These are phyloP conservation scores for Sarcoramphus papa DNA, from an alignment of 2,797 vertebrate species.

Conservation along the genomic window DNA sequence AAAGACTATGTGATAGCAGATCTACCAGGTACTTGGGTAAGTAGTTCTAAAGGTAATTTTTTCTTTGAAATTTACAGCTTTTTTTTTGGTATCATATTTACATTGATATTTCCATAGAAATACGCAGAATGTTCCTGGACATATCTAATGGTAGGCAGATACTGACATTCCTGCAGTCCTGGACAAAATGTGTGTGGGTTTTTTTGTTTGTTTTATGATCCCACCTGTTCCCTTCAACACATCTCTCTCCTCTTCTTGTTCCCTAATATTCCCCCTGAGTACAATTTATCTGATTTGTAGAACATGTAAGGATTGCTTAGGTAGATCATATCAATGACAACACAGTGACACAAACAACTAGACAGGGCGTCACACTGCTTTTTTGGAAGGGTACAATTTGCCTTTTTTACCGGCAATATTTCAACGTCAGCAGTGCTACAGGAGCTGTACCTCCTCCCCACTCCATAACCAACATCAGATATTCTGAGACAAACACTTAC, in stretches of 20 bases:
- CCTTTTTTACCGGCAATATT: background rate
- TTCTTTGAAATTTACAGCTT: background rate
- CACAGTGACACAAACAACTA: background rate
- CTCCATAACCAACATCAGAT: accelerated
- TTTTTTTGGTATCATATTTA: background rate
- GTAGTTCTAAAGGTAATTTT: background rate
- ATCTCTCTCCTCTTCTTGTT: background rate
- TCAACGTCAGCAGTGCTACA: background rate
- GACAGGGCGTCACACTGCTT: background rate
- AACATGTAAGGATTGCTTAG: background rate
- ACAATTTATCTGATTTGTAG: background rate
- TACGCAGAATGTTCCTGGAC: background rate
- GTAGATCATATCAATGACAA: background rate
- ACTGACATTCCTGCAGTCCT: background rate
- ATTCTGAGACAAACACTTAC: background rate
- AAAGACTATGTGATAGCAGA: background rate
- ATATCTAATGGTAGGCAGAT: background rate
- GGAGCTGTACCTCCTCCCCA: background rate
- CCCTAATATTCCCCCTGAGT: background rate
- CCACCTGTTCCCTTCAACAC: background rate
- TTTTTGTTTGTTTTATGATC: background rate
- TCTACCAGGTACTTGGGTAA: background rate
- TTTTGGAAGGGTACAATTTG: background rate
- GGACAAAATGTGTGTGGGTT: background rate
- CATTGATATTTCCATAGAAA: background rate